phyloP scores from a whole-genome alignment of 2,113 vertebrate species.

The Cinclus mexicanus region DNA sequence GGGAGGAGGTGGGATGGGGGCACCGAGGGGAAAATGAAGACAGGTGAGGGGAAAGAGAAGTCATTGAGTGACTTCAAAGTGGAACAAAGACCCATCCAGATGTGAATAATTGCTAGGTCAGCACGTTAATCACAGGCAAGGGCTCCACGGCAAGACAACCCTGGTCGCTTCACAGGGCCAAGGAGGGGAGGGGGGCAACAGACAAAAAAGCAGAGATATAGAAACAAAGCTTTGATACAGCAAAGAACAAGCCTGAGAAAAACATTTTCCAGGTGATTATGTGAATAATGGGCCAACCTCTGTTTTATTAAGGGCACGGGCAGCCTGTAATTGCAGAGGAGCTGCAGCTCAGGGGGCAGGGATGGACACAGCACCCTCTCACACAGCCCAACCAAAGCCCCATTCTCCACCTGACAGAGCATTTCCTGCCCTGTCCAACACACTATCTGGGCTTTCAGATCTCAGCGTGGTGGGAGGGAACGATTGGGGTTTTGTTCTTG shows the following conservation, averaged over 20 bases:
- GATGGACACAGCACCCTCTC: background rate
- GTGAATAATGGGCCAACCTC: constrained; percentile 26
- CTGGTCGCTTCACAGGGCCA: background rate
- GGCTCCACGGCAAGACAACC: background rate
- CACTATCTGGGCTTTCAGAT: background rate
- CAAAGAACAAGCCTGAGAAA: constrained; percentile 15
- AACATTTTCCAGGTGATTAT: constrained; percentile 55
- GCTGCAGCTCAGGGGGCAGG: background rate
- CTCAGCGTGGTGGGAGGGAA: background rate
- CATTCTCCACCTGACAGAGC: background rate
- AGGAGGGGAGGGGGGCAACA: background rate
- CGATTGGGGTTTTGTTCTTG: background rate
- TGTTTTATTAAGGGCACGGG: background rate
- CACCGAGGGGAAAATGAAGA: background rate
- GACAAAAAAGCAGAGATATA: background rate
- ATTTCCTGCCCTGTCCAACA: background rate
- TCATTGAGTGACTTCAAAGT: constrained; percentile 72
- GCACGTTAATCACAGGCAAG: constrained; percentile 68
- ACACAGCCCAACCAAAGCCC: background rate
- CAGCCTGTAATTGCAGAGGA: constrained; percentile 25
- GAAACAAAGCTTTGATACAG: constrained; percentile 61
- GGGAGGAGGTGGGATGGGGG: constrained; percentile 25
- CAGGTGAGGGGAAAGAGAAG: constrained; percentile 56
- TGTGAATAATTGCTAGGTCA: constrained; percentile 74
- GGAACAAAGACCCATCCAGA: constrained; percentile 63